phyloP scores from a whole-genome alignment of 2,797 vertebrate genomes.

The Gila robusta region DNA sequence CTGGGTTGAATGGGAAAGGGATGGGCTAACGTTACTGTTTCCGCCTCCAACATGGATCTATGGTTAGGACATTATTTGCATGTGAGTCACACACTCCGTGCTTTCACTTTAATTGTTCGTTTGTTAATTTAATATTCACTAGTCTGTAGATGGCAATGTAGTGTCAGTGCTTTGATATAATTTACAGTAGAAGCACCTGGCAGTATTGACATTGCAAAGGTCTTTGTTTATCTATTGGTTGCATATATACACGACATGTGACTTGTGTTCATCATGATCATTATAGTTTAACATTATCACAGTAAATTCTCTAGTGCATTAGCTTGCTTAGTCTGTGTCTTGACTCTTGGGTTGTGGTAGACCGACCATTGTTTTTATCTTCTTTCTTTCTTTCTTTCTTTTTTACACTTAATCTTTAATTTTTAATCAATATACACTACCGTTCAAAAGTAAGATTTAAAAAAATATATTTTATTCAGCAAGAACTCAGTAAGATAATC shows the following conservation, averaged over 20 bases:
- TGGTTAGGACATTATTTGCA: background rate
- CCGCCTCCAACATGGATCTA: slow-evolving; percentile 6
- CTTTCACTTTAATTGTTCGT: background rate
- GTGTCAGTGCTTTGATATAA: background rate
- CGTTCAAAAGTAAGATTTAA: background rate
- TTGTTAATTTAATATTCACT: background rate
- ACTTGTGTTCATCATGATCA: background rate
- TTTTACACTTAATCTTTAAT: background rate
- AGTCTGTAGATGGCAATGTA: background rate
- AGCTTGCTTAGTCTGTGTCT: background rate
- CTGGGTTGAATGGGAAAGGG: background rate
- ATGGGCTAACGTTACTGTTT: slow-evolving; percentile 5
- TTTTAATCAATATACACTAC: background rate
- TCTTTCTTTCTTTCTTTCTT: background rate
- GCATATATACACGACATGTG: background rate
- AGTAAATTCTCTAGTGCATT: background rate
- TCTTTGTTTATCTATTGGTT: background rate
- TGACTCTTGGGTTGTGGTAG: background rate
- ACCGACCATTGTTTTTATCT: background rate
- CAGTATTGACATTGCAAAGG: background rate
- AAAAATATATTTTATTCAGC: background rate
- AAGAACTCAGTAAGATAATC: background rate
- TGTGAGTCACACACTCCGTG: background rate
- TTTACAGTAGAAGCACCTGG: background rate
- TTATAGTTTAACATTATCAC: background rate